Evolutionary conservation across 2,888 invertebrate species (phyloP).

Genomic region (Coelogynopora nodosa): DNA sequence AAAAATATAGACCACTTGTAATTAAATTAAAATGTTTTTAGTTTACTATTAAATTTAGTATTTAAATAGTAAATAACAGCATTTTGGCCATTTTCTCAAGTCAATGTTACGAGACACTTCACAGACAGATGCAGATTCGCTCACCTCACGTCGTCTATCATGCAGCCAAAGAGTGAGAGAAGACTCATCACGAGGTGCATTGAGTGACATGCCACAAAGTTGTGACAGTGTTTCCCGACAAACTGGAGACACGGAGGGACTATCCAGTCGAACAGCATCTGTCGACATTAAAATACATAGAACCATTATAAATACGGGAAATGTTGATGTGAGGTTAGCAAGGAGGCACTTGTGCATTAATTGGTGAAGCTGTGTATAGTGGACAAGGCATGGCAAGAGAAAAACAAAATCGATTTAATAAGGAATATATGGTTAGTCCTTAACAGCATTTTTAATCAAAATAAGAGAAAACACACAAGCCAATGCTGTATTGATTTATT

Average conservation of each 20-base stretch:
- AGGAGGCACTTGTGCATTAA: too few species aligned
- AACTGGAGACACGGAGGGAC: conserved; percentile 57
- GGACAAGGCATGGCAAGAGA: too few species aligned
- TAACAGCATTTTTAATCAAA: too few species aligned
- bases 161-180: conserved; percentile 57
- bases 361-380: too few species aligned
- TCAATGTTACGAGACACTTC: too few species aligned
- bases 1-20: not conserved
- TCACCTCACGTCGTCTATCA: conserved; percentile 59
- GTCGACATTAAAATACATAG: conserved; percentile 48
- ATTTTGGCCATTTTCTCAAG: too few species aligned
- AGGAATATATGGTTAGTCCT: too few species aligned
- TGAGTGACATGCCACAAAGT: conserved; percentile 55
- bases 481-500: too few species aligned
- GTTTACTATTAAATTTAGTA: not conserved
- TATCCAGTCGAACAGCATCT: conserved; percentile 61
- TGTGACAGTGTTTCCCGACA: conserved; percentile 57
- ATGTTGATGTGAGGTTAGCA: not conserved
- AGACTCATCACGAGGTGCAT: conserved; percentile 58
- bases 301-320: not conserved
- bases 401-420: too few species aligned
- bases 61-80: not conserved
- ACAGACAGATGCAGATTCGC: too few species aligned
- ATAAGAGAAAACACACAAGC: too few species aligned
- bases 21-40: not conserved